Evolutionary conservation across 2,888 invertebrate genomes (phyloP).

Genomic region (Phalera bucephala): DNA sequence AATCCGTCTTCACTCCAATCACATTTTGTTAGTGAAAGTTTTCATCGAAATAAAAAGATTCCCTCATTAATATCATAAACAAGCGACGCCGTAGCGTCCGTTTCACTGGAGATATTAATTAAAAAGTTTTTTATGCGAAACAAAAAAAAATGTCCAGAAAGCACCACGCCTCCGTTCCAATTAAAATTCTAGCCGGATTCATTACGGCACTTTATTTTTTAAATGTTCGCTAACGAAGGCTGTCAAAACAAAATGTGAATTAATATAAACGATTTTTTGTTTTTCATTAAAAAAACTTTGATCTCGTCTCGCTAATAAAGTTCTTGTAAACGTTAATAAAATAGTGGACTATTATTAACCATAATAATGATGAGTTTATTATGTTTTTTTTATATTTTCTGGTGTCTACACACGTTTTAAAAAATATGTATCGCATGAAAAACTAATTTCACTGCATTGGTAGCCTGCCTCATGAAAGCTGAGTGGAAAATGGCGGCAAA

Average conservation of each 20-base stretch:
- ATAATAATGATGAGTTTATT: neutral
- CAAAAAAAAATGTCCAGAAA: conserved; percentile 46
- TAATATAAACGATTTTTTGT: conserved; percentile 31
- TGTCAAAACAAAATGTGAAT: conserved; percentile 39
- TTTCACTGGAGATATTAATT: conserved; percentile 69
- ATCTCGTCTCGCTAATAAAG: conserved; percentile 11
- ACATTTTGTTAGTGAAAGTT: too few species aligned
- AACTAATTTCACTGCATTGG: too few species aligned
- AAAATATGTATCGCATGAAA: too few species aligned
- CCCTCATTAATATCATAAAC: conserved; percentile 51
- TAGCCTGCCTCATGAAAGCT: too few species aligned
- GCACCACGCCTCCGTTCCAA: conserved; percentile 53
- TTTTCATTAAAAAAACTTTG: conserved; percentile 7
- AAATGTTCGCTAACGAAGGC: conserved; percentile 53
- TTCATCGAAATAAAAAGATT: neutral
- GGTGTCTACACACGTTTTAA: too few species aligned
- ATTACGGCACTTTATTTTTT: conserved; percentile 68
- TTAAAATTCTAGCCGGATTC: conserved; percentile 73
- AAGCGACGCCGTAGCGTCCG: conserved; percentile 48
- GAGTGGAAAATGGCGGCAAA: too few species aligned
- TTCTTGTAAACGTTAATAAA: conserved; percentile 6
- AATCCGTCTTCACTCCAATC: too few species aligned
- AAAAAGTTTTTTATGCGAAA: conserved; percentile 65
- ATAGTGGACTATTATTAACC: conserved; percentile 6
- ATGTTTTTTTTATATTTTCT: too few species aligned